phyloP scores from a whole-genome alignment of 1,140 invertebrate species.

The Apocrypta bakeri region DNA sequence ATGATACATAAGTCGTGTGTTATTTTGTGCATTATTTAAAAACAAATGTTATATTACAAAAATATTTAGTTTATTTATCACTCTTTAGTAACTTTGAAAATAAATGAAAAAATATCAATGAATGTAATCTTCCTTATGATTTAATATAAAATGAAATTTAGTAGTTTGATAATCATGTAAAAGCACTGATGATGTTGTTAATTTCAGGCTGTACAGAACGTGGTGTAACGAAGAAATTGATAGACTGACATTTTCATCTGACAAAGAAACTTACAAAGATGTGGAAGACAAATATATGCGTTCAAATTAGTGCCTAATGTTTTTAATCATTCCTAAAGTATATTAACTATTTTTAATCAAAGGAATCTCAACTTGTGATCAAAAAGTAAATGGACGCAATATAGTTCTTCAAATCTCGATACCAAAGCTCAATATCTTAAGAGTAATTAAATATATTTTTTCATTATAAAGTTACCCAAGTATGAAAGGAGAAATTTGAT shows the following conservation, averaged over 20 bases:
- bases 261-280: slow-evolving; percentile 42
- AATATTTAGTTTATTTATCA: slow-evolving; percentile 50
- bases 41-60: slow-evolving; percentile 41
- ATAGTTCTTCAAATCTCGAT: slow-evolving; percentile 18
- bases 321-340: slow-evolving; percentile 44
- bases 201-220: slow-evolving; percentile 58
- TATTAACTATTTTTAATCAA: slow-evolving; percentile 28
- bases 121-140: slow-evolving; percentile 38
- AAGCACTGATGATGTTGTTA: slow-evolving; percentile 50
- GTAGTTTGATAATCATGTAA: slow-evolving; percentile 35
- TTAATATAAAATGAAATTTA: slow-evolving; percentile 46
- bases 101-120: slow-evolving; percentile 40
- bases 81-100: slow-evolving; percentile 33
- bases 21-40: slow-evolving; percentile 47
- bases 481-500: slow-evolving; percentile 8
- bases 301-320: slow-evolving; percentile 43
- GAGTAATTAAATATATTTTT: slow-evolving; percentile 6
- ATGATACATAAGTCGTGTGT: slow-evolving; percentile 22
- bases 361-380: slow-evolving; percentile 36
- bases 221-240: slow-evolving; percentile 52
- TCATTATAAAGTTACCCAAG: slow-evolving; percentile 8
- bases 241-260: slow-evolving; percentile 46
- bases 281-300: slow-evolving; percentile 36
- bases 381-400: slow-evolving; percentile 37
- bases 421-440: slow-evolving; percentile 13